Base-by-base conservation (phyloP, 2,113 vertebrate genomes). In the Lasiurus borealis region DNA sequence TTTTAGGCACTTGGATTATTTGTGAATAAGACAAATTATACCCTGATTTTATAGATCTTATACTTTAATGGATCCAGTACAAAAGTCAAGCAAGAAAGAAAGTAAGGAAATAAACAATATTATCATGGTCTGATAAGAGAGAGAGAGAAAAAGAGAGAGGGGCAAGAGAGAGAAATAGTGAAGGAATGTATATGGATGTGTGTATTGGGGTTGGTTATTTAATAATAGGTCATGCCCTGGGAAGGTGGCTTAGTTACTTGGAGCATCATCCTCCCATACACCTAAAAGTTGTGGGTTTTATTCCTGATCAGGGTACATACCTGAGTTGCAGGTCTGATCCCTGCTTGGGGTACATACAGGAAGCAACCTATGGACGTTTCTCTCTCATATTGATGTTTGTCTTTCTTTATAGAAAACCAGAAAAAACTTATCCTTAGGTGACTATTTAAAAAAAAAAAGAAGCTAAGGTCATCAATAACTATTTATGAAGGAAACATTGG, bases 81-180 rank as follows among this genome's bases (percentile, higher is more conserved):
- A 84, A 87, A 92, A 83, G 21, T 54, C 54, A 93, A 62, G 73
- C 11, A 75, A 69, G 34, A 89, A 80, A 78, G 25, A 25, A 84
- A 88, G 31, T 4, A 87, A 25, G 10, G 59, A 62, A 88, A 82
- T 68, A 85, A 86, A 66, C 9, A 66, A 95, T 14, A 81, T 73
- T 93, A 50, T 83, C 29, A 54, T 52, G 16, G 34, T 75, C 48
- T 87, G 36, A 83, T 68, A 3, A 16, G 4, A 16, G 5, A 46
- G 13, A n/a, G 6, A 7, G 2, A 14, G 13, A 34, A 12, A 52
- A 11, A 52, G 3, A 50, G 9, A 13, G 50, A 50, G 50, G 14
- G 50, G 14, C 2, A 50, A 50, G 50, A 50, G 50, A 50, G 50
- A 50, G 14, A 52, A 34, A 27, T 14, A 46, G 18, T 52, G 10